Conservation (phyloP, 2,797 vertebrate species). For the Chiroxiphia lanceolata region DNA sequence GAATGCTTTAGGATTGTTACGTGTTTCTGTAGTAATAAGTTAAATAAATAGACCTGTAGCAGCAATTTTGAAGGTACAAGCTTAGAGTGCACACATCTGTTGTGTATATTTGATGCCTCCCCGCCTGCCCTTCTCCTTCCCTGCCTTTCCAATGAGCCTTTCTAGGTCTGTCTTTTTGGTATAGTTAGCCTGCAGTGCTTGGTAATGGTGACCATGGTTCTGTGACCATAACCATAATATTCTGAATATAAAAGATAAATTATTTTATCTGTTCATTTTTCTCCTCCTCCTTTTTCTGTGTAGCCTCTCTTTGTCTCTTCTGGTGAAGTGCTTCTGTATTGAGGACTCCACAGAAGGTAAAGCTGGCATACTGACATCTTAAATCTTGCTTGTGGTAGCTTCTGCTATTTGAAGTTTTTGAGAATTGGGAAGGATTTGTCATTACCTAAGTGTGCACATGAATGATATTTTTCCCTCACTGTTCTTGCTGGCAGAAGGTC, state of each 20-base stretch:
- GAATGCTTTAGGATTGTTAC: not conserved
- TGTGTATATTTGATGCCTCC: not conserved
- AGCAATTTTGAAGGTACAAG: not conserved
- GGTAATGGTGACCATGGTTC: not conserved
- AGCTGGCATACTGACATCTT: not conserved
- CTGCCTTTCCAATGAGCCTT: not conserved
- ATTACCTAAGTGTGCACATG: not conserved
- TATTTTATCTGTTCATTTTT: not conserved
- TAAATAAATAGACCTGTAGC: not conserved
- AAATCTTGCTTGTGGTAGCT: not conserved
- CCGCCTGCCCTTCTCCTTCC: not conserved
- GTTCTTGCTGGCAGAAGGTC: conserved; percentile 25
- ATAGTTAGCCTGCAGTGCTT: not conserved
- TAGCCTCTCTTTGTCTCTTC: not conserved
- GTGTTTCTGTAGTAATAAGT: not conserved
- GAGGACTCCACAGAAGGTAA: not conserved
- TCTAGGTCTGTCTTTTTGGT: not conserved
- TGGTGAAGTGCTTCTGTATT: not conserved
- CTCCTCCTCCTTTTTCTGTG: not conserved
- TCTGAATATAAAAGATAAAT: not conserved
- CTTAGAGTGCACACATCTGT: not conserved
- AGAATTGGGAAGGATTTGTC: not conserved
- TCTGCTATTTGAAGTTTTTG: not conserved
- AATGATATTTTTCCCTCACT: not conserved
- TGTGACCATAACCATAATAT: not conserved